Evolutionary conservation across 2,797 vertebrate genomes (phyloP).

Genomic region (Poecilia gillii): DNA sequence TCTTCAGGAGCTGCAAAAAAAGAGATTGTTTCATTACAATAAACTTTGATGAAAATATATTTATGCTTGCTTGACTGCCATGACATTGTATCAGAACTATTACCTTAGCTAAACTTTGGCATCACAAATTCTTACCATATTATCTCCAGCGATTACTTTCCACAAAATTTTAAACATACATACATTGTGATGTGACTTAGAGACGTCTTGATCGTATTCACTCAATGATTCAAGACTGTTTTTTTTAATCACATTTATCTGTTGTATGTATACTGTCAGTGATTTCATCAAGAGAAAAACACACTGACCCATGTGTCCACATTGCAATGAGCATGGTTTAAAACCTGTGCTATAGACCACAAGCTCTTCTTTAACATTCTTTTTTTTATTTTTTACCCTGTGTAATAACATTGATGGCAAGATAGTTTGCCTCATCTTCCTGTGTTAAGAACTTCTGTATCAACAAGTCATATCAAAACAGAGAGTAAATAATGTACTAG

Average conservation of each 20-base stretch:
- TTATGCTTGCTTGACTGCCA: background rate
- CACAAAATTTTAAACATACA: background rate
- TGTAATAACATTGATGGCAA: too few species aligned
- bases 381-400: too few species aligned
- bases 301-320: background rate
- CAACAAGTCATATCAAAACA: background rate
- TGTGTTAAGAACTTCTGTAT: background rate
- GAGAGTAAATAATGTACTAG: background rate
- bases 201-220: background rate
- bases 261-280: background rate
- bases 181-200: background rate
- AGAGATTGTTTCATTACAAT: constrained; percentile 22
- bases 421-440: too few species aligned
- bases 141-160: background rate
- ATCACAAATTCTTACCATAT: background rate
- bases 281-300: too few species aligned
- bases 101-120: background rate
- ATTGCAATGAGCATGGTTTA: background rate
- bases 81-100: background rate
- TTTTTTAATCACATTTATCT: background rate
- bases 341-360: background rate
- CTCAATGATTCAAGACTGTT: background rate
- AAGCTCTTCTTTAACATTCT: too few species aligned
- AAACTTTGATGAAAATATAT: background rate
- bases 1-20: constrained; percentile 52